Base-by-base conservation (phyloP, 2,113 vertebrate genomes). In the Microcebus jonahi region DNA sequence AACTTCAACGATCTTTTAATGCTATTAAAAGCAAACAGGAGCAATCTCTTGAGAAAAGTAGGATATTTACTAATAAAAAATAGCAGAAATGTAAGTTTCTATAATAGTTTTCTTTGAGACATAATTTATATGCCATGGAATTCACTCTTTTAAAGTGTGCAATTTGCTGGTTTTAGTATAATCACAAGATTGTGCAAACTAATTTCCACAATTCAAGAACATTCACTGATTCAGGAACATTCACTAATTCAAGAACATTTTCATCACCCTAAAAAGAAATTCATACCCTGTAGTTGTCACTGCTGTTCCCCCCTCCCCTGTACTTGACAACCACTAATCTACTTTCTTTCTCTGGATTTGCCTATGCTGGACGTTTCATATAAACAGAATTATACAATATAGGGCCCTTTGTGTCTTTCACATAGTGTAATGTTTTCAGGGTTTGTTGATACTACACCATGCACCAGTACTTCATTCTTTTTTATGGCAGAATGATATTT, bases 401-500 rank as follows among this genome's bases (percentile, higher is more conserved):
- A n/a, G 83, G 50, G 9, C 11, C 21, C 21, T 83, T 87, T 63
- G 42, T 94, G 15, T 77, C 61, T 92, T 96, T 48, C 25, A 63
- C 17, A 79, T 88, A 61, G 68, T 11, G 10, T 70, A n/a, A 15
- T 63, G 2, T 71, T 91, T 85, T 85, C 45, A 71, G 42, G 20
- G 15, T 86, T 83, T 2, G 8, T 73, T 79, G 20, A n/a, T n/a
- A 11, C 50, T 70, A 11, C 25, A 39, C 31, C 27, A 36, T 48
- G 4, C 79, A 29, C 91, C 39, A 57, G 7, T 67, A 76, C 1
- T 53, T 75, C 8, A 29, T 88, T n/a, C 10, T 55, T 96, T 80
- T 90, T 94, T 84, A 65, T 95, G 57, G 45, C 63, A 73, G 59
- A 83, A 12, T 94, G 91, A 29, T 95, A 93, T 91, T 94, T 17